Percentiles rank a stretch among this genome's conserved stretches.
Evolutionary conservation across 2,888 invertebrate genomes (phyloP).

Genomic region (Ypsolopha scabrella): DNA sequence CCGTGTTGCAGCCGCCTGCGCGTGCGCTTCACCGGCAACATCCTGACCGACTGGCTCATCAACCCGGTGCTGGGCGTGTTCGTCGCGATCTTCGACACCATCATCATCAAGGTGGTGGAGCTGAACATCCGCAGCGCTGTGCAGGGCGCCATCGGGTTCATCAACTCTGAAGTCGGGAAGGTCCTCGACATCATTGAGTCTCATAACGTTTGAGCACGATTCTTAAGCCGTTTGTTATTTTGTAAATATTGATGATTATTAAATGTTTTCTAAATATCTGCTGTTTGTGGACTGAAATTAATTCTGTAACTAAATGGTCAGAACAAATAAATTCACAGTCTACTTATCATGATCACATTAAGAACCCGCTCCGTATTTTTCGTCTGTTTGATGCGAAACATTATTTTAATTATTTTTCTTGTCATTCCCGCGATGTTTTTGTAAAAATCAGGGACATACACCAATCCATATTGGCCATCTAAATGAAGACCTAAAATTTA

Average conservation of each 20-base stretch:
- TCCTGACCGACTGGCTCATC: constrained; percentile 57
- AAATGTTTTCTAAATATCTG: neutral
- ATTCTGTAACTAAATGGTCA: no score
- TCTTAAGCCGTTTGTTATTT: constrained; percentile 6
- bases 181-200: constrained; percentile 34
- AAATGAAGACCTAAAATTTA: no score
- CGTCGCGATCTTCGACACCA: constrained; percentile 50
- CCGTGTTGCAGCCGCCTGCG: constrained; percentile 43
- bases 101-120: constrained; percentile 54
- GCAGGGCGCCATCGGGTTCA: constrained; percentile 28
- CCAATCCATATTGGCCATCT: no score
- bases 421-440: no score
- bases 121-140: constrained; percentile 36
- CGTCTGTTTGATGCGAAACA: no score
- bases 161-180: constrained; percentile 43
- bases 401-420: no score
- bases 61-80: constrained; percentile 55
- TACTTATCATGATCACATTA: no score
- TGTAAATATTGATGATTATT: no score
- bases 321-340: no score
- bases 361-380: no score
- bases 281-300: neutral
- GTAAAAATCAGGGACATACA: no score
- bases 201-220: constrained; percentile 13
- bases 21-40: constrained; percentile 58